These are phyloP conservation scores for Anarsia innoxiella DNA, from an alignment of 2,888 invertebrate genomes.

Conservation along the genomic window DNA sequence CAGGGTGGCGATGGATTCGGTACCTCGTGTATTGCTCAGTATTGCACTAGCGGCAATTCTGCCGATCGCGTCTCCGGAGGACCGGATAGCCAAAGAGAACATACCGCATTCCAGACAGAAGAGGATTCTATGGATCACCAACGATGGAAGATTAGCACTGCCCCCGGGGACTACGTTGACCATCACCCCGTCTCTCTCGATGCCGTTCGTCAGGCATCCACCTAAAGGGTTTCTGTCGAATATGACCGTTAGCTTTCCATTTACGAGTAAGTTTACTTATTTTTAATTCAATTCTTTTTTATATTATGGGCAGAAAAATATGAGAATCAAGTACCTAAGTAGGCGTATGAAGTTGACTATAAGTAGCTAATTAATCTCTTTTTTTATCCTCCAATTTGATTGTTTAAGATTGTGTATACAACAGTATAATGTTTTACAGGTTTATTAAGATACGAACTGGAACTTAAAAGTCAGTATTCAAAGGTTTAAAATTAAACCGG, in stretches of 20 bases:
- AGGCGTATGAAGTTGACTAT: too few relatives aligned
- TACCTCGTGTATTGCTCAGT: conserved; percentile 60
- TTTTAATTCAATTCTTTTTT: too few relatives aligned
- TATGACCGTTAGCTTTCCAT: conserved; percentile 87
- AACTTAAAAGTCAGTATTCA: conserved; percentile 53
- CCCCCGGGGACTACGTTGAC: conserved; percentile 89
- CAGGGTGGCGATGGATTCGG: conserved; percentile 61
- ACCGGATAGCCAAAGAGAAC: conserved; percentile 51
- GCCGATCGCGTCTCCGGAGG: conserved; percentile 53
- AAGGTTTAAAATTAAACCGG: conserved; percentile 22
- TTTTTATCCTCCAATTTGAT: too few relatives aligned
- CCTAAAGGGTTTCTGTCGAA: conserved; percentile 90
- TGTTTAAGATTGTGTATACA: too few relatives aligned
- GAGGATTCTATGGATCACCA: conserved; percentile 88
- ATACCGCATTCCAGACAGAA: conserved; percentile 84
- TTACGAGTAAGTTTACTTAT: conserved; percentile 81
- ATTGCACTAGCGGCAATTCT: conserved; percentile 61
- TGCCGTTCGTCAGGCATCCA: conserved; percentile 89
- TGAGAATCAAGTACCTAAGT: too few relatives aligned
- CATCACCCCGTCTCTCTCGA: conserved; percentile 85
- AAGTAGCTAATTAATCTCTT: too few relatives aligned
- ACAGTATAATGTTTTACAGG: conserved; percentile 37
- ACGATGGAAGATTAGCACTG: conserved; percentile 87
- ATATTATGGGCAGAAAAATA: too few relatives aligned
- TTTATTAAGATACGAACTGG: conserved; percentile 46